Evolutionary conservation across 2,113 vertebrate species (phyloP), one percentile per base, ranked within the genome.

Genomic region (Psilopsiagon aymara): DNA sequence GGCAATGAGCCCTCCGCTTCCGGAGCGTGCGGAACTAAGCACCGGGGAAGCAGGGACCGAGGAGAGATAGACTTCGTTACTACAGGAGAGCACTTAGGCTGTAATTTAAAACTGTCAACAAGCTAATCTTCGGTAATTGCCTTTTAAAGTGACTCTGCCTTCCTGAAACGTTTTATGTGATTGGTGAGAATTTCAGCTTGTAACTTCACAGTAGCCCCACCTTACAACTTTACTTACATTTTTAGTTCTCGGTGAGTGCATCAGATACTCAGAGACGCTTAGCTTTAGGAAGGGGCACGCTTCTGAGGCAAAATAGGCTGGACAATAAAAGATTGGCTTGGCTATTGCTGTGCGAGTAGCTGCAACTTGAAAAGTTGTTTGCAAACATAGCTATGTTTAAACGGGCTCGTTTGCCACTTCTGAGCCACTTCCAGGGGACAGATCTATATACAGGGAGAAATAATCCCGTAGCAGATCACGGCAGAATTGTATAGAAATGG

Each of bases 71-170:
- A 92, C 89, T 97, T 92, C 79, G 53, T 96, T 96, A 97, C 94
- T 96, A 89, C 94, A 91, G 93, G 90, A 91, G 88, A 94, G 71
- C 55, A 78, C 90, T 91, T 93, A 67, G 94, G 85, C 93, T 96
- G 97, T 98, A 98, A 98, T 98, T 98, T 98, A 97, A 98, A 98
- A 98, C 97, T 98, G 97, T 98, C 98, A 98, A 96, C 98, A 98
- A 97, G 90, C 91, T 98, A 97, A 98, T 98, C 97, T 97, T 95
- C 88, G 13, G 96, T 98, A 98, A 98, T 98, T 98, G 97, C 95
- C 92, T 95, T 98, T 98, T 97, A 95, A 98, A 98, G 93, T 95
- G 97, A 97, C 87, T 81, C 95, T 97, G 93, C 94, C 90, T 95
- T 92, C 96, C 96, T 92, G 92, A 93, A 84, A 82, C 70, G n/a